Base-by-base conservation (phyloP, 1,140 invertebrate species). In the Drosophila arizonae region DNA sequence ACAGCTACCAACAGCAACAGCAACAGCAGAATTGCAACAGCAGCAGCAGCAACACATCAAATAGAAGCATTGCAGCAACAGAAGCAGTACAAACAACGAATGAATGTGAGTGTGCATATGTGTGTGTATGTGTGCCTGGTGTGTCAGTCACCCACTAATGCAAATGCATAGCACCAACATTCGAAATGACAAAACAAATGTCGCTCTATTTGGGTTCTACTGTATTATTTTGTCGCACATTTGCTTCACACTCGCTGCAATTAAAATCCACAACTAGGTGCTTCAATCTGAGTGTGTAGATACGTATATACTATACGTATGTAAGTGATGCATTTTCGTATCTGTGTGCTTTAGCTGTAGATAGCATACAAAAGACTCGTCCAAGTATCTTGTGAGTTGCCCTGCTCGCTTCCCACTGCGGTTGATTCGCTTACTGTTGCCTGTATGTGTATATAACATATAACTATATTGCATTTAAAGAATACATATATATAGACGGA, bases 41-140 rank as follows among this genome's bases (percentile, higher is more conserved):
- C 28, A 6, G 4, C 15, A 48, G 46, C 56, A 17, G 46, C 48
- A 43, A 62, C 66, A 45, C 54, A 70, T 75, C 54, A 75, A 75
- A 75, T 48, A 56, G 67, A 76, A 72, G 76, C 75, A 82, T 61
- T 55, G 70, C 71, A 58, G 70, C 75, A 68, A 17, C 17, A 17
- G 17, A 17, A 17, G 51, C 33, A 57, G 39, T 36, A n/a, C 33
- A 21, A 50, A n/a, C 50, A 51, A 51, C 8, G n/a, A 62, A 55
- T 11, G 50, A 50, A 2, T 43, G 41, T 43, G 6, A 0, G n/a
- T 15, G 24, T 48, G 33, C 41, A 15, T 11, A 26, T 9, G 21
- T n/a, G 28, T 33, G 11, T 56, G 43, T 48, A 28, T 30, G 26
- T 43, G 21, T 24, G 21, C 21, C 3, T 24, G 21, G 30, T 70